Conservation (phyloP, 2,888 invertebrate species). For the Clepsis dumicolana region DNA sequence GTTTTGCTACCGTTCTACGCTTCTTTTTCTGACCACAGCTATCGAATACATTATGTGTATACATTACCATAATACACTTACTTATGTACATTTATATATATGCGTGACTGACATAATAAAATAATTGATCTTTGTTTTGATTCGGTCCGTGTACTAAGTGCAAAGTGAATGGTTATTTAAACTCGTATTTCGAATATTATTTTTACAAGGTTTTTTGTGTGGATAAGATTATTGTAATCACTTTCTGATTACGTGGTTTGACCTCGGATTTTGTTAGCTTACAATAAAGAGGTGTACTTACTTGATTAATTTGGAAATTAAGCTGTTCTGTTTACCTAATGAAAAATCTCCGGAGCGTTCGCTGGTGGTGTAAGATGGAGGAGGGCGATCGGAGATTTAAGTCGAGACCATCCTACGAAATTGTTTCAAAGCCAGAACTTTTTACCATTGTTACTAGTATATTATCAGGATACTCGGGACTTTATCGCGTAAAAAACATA, state of each 20-base stretch:
- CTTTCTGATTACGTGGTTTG: slow-evolving; percentile 1
- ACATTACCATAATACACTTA: slow-evolving; percentile 33
- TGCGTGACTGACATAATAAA: slow-evolving; percentile 40
- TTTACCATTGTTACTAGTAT: no score
- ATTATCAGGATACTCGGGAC: no score
- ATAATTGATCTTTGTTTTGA: slow-evolving; percentile 33
- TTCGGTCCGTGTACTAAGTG: not conserved
- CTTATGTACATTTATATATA: slow-evolving; percentile 14
- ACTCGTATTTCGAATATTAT: not conserved
- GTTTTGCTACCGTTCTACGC: slow-evolving; percentile 70
- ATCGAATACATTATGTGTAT: slow-evolving; percentile 49
- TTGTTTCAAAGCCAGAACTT: no score
- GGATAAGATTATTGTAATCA: not conserved
- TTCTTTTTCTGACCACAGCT: slow-evolving; percentile 58
- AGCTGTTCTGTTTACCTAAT: not conserved
- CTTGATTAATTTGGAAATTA: not conserved
- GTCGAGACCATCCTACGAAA: no score
- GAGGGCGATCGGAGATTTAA: not conserved
- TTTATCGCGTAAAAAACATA: no score
- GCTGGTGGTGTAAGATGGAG: no score
- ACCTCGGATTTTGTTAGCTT: slow-evolving; percentile 4
- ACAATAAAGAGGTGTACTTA: not conserved
- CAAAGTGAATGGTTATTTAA: not conserved
- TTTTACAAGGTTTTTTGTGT: slow-evolving; percentile 11
- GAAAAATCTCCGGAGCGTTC: not conserved